A percentile compares a stretch with the other conserved stretches of the same genome.
Evolutionary conservation across 2,888 invertebrate genomes (phyloP).

Genomic region (Gryllus longicercus): DNA sequence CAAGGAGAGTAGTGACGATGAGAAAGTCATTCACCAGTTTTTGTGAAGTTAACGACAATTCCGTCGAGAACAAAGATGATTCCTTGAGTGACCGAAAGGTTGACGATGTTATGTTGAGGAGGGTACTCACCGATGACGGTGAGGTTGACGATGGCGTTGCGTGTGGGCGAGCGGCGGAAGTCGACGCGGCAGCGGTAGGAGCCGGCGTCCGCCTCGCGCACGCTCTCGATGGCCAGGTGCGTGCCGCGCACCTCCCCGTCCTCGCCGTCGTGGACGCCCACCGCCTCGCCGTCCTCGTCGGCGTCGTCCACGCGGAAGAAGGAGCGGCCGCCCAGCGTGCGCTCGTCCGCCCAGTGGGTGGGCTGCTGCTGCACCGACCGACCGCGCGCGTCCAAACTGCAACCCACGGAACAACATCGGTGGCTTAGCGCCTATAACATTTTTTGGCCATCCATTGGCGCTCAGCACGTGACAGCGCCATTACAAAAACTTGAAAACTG

Average conservation of each 20-base stretch:
- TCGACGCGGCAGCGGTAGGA: slow-evolving; percentile 49
- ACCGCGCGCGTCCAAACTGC: slow-evolving; percentile 43
- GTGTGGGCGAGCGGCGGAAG: slow-evolving; percentile 47
- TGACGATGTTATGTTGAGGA: too few relatives aligned
- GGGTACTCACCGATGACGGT: slow-evolving; percentile 42
- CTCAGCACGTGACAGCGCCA: too few relatives aligned
- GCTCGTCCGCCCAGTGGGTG: slow-evolving; percentile 45
- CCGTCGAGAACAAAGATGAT: too few relatives aligned
- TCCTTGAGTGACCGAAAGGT: too few relatives aligned
- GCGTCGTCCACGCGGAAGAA: slow-evolving; percentile 40
- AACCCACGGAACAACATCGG: too few relatives aligned
- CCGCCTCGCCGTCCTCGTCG: not conserved
- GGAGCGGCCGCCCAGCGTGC: slow-evolving; percentile 43
- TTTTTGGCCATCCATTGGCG: too few relatives aligned
- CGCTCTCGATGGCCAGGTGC: slow-evolving; percentile 43
- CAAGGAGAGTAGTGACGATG: too few relatives aligned
- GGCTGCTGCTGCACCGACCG: slow-evolving; percentile 41
- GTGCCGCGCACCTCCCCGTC: not conserved
- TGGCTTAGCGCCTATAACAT: too few relatives aligned
- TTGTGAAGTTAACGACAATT: too few relatives aligned
- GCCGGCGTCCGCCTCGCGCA: slow-evolving; percentile 45
- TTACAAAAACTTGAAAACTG: too few relatives aligned
- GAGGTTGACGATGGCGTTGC: slow-evolving; percentile 47
- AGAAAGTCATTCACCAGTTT: too few relatives aligned
- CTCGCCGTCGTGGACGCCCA: too few relatives aligned